phyloP scores from a whole-genome alignment of 2,888 invertebrate genomes.

The Aporophyla nigra region DNA sequence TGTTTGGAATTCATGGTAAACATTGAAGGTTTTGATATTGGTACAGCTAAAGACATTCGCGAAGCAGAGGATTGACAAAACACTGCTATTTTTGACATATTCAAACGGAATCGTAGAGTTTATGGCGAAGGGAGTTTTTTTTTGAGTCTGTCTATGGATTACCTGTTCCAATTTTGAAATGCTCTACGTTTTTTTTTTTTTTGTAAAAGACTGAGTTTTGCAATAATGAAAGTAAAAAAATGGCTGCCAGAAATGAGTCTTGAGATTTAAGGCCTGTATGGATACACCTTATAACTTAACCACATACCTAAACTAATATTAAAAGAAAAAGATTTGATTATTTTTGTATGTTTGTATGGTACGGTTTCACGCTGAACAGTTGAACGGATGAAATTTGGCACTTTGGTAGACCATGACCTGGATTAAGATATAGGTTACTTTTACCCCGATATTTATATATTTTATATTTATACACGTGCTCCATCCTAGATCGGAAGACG shows the following conservation, averaged over 20 bases:
- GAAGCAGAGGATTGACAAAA: background rate
- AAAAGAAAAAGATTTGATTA: too few relatives aligned
- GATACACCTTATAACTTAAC: background rate
- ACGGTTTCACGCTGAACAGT: too few relatives aligned
- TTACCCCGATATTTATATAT: too few relatives aligned
- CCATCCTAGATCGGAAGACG: too few relatives aligned
- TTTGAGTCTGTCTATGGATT: background rate
- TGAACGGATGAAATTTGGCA: too few relatives aligned
- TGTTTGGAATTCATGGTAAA: background rate
- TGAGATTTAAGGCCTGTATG: background rate
- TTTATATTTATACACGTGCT: too few relatives aligned
- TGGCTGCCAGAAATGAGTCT: background rate
- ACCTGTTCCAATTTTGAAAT: background rate
- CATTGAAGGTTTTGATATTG: background rate
- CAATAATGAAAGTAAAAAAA: background rate
- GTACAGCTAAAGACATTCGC: background rate
- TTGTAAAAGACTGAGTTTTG: background rate
- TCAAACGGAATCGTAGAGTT: background rate
- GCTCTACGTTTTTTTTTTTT: too few relatives aligned
- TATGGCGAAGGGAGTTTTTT: background rate
- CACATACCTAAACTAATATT: too few relatives aligned
- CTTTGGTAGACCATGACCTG: too few relatives aligned
- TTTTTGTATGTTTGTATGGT: too few relatives aligned
- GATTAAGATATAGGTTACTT: too few relatives aligned
- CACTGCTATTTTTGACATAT: background rate